Evolutionary conservation across 2,888 invertebrate genomes (phyloP).

Genomic region (Balanococcus diminutus): DNA sequence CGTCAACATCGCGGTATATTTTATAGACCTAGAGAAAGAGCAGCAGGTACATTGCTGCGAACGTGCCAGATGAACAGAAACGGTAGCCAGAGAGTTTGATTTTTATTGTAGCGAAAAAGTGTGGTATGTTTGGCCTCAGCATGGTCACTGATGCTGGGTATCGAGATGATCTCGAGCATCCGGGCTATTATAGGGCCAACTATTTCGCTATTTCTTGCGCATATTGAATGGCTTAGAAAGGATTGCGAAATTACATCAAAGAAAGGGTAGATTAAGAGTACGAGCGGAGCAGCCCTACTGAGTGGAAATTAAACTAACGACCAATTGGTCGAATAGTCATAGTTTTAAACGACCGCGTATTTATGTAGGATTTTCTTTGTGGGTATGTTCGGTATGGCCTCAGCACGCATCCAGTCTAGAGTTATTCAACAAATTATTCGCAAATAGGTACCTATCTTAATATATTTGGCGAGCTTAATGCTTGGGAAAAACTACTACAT

Average conservation of each 20-base stretch:
- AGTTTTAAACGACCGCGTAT: slow-evolving; percentile 9
- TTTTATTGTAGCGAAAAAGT: neutral
- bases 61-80: neutral
- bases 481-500: neutral
- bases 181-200: neutral
- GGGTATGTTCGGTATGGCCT: neutral
- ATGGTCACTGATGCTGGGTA: neutral
- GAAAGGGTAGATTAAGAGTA: neutral
- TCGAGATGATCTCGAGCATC: neutral
- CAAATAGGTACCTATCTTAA: neutral
- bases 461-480: neutral
- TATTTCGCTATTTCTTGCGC: neutral
- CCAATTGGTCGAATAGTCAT: slow-evolving; percentile 17
- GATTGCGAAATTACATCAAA: neutral
- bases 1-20: neutral
- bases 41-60: neutral
- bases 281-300: neutral
- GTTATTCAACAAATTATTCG: neutral
- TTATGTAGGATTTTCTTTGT: neutral
- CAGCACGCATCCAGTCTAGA: too few relatives aligned
- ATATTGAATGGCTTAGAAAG: slow-evolving; percentile 1
- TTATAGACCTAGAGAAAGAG: neutral
- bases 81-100: neutral
- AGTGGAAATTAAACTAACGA: slow-evolving; percentile 31
- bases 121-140: neutral